phyloP scores from a whole-genome alignment of 1,140 invertebrate species.

The Drosophila nikananu region DNA sequence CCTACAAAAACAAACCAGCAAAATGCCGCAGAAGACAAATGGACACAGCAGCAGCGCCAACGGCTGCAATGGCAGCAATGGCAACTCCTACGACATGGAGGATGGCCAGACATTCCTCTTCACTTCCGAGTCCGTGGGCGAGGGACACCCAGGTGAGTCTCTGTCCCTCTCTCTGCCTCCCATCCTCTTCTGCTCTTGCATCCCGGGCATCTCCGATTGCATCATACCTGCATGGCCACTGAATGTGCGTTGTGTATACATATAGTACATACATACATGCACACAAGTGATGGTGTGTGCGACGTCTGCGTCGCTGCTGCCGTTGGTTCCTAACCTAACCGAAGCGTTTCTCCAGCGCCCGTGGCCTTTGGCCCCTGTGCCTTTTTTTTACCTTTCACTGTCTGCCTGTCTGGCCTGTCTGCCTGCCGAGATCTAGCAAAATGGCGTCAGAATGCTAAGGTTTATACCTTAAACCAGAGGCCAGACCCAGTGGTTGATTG shows the following conservation, averaged over 20 bases:
- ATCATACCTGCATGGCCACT: constrained; percentile 40
- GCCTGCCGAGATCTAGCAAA: constrained; percentile 37
- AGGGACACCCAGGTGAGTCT: constrained; percentile 97
- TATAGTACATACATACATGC: background rate
- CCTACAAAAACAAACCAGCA: constrained; percentile 16
- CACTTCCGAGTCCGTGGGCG: constrained; percentile 99
- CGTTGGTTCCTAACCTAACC: constrained; percentile 40
- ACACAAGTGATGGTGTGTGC: constrained; percentile 6
- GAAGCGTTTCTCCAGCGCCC: constrained; percentile 33
- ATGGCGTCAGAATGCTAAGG: constrained; percentile 27
- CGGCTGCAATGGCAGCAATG: constrained; percentile 91
- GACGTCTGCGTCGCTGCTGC: constrained; percentile 28
- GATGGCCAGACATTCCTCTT: constrained; percentile 97
- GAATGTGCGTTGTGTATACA: constrained; percentile 11
- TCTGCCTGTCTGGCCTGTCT: background rate
- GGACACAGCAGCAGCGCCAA: constrained; percentile 70
- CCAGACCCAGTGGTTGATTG: constrained; percentile 15
- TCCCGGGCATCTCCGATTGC: constrained; percentile 47
- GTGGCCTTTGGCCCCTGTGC: background rate
- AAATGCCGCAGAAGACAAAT: constrained; percentile 82
- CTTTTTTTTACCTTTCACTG: background rate
- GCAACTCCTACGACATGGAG: constrained; percentile 89
- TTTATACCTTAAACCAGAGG: constrained; percentile 2
- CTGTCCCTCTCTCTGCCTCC: background rate
- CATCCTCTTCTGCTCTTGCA: constrained; percentile 26